Evolutionary conservation across 2,113 vertebrate genomes (phyloP), one percentile per base, ranked within the genome.

Genomic region (Paradoxurus hermaphroditus): DNA sequence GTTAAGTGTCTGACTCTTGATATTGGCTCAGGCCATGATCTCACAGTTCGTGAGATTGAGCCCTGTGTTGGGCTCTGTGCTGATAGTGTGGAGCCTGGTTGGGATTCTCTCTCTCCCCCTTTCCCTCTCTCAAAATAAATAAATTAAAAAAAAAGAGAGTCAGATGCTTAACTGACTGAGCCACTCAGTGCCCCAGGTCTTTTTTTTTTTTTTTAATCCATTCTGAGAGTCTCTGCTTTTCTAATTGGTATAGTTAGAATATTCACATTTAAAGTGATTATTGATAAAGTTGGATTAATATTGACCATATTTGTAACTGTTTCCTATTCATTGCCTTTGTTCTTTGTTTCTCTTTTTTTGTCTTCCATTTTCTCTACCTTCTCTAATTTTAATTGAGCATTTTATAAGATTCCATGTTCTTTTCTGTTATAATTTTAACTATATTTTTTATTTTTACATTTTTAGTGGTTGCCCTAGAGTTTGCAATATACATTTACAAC

Each of bases 351-450:
- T 56, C 34, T 27, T 51, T 75, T 87, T 25, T 94, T 70, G 63
- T 56, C 27, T 90, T 79, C 18, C 2, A 75, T 19, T 65, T 81
- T 86, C 67, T 73, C 36, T 78, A 21, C 68, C 46, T 91, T 92
- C 31, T 90, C 63, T 86, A 65, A 62, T 81, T 87, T 95, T 88
- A 96, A 67, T 39, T 89, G 49, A 85, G 29, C 25, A 73, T 75
- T 91, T 91, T 49, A 34, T 65, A 72, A 39, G 14, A 65, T 83
- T 83, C 70, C 39, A 68, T 67, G 92, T 82, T 81, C 46, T 84
- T 59, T 15, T 82, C 72, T 41, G 31, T 72, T 84, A 73, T 14
- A 46, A 65, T 91, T 90, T 65, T 36, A 91, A 68, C 59, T 87
- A 78, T 51, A 73, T 78, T 93, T 91, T 34, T 87, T 78, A 53